phyloP scores from a whole-genome alignment of 1,140 invertebrate genomes.

The Drosophila nigrodunni region DNA sequence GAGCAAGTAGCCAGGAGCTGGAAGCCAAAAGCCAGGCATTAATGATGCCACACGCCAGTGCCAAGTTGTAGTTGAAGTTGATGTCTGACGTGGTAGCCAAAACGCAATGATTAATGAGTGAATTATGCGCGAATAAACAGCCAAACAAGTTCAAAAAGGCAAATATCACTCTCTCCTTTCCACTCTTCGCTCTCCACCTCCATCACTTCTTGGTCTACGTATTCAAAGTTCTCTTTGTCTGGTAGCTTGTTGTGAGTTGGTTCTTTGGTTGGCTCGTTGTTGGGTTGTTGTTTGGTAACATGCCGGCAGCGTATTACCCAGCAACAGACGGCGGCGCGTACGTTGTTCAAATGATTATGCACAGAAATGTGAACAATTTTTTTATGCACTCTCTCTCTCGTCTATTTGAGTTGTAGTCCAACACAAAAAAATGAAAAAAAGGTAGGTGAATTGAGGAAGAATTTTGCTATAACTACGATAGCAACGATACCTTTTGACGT shows the following conservation, averaged over 20 bases:
- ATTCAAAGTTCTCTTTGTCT: slow-evolving; percentile 74
- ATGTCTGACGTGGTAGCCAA: slow-evolving; percentile 74
- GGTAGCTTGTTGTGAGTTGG: slow-evolving; percentile 35
- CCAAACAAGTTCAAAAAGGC: slow-evolving; percentile 71
- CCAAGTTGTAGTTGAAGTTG: slow-evolving; percentile 43
- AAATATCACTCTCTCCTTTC: slow-evolving; percentile 31
- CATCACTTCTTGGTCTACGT: neutral
- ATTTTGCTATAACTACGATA: slow-evolving; percentile 32
- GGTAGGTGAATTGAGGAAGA: neutral
- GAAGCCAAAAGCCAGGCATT: slow-evolving; percentile 13
- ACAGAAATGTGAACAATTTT: slow-evolving; percentile 73
- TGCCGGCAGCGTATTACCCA: slow-evolving; percentile 73
- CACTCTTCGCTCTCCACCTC: neutral
- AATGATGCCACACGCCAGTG: slow-evolving; percentile 57
- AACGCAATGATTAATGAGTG: slow-evolving; percentile 83
- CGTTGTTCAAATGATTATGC: slow-evolving; percentile 77
- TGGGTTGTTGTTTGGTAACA: slow-evolving; percentile 66
- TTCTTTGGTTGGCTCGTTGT: slow-evolving; percentile 35
- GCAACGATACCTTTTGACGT: slow-evolving; percentile 59
- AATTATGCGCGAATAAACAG: slow-evolving; percentile 83
- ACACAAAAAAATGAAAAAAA: neutral
- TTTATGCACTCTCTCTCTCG: slow-evolving; percentile 53
- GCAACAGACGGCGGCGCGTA: slow-evolving; percentile 67
- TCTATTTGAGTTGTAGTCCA: slow-evolving; percentile 27
- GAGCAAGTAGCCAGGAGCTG: slow-evolving; percentile 14